Evolutionary conservation across 2,113 vertebrate genomes (phyloP), one percentile per base, ranked within the genome.

Genomic region (Pagrus major): DNA sequence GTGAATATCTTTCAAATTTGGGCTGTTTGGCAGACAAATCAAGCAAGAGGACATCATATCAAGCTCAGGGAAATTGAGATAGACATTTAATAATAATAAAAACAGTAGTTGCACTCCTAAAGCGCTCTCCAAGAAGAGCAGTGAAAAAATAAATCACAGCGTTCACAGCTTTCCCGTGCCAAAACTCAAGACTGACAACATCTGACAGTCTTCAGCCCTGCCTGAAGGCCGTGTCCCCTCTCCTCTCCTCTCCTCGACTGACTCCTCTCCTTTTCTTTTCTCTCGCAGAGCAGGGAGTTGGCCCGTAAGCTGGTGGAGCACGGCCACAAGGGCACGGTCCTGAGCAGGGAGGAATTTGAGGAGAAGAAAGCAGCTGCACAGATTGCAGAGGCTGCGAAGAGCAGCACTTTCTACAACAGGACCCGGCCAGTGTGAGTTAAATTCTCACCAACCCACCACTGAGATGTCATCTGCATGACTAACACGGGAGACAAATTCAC

Each of bases 251-350:
- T 39, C 80, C 86, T 68, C 8, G 64, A 47, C 85, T 81, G 60
- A 86, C 76, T 79, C 78, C 35, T 87, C 80, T 86, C 29, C 69
- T 77, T 33, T 31, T 68, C 47, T 61, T 37, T 77, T 80, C 84
- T 84, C 76, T 75, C 31, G 6, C 78, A 97, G 96, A 94, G 94
- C 83, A 90, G 95, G 90, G 91, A 89, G 70, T 74, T 96, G 86
- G 95, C 94, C 27, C 94, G 93, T 71, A 95, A 95, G 93, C 71
- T 96, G 94, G 95, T 97, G 92, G 95, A 97, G 90, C 90, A 94
- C 49, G 95, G 96, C 77, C 93, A 95, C 92, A 95, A 95, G 61
- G 95, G 94, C 91, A 94, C 63, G 10, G 94, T 95, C 54, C 87
- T 96, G 72, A 96, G 88, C 83, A 94, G 94, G 76, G 93, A 96